Base-by-base conservation (phyloP, 2,888 invertebrate species). In the Aporophyla nigra region DNA sequence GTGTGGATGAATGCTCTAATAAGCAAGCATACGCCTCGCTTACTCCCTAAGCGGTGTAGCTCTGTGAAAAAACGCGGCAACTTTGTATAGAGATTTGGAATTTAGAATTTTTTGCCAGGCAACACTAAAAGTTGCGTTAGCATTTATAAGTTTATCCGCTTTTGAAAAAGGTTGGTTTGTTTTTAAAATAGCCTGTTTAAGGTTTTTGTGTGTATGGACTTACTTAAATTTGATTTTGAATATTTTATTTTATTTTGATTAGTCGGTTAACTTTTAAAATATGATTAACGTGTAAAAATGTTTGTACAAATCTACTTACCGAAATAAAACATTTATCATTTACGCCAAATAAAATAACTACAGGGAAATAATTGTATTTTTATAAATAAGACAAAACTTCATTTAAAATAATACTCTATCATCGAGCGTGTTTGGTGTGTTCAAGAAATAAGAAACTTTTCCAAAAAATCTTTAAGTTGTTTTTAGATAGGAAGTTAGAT, bases 1-100 rank as follows among this genome's bases (percentile, higher is more conserved):
- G 79, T 78, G 79, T 73, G 86, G 80, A 87, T 87, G 87, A 87
- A 89, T 87, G 87, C 87, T 82, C 89, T 89, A 84, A 84, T 87
- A 86, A 89, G 86, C 87, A 88, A 76, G 79, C 83, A 81, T 67
- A 82, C 86, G 87, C 78, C 58, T 76, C 74, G 88, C 82, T 80
- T 83, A 40, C 63, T 56, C 43, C 53, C 59, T 83, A 83, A 85
- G 86, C 83, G 86, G 46, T 78, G 86, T 85, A 53, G 84, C 82
- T 77, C 83, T 83, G 71, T 86, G 79, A 83, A 86, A 83, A 86
- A 83, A 83, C 24, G 14, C 43, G 58, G 65, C 58, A 71, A 83
- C 67, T 61, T 40, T 71, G 54, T 65, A 71, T 62, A 56, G 46
- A 72, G 66, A 24, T 69, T 74, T 63, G 58, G 14, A 51, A 5